Evolutionary conservation across 2,888 invertebrate species (phyloP).

Genomic region (Drosophila histrio): DNA sequence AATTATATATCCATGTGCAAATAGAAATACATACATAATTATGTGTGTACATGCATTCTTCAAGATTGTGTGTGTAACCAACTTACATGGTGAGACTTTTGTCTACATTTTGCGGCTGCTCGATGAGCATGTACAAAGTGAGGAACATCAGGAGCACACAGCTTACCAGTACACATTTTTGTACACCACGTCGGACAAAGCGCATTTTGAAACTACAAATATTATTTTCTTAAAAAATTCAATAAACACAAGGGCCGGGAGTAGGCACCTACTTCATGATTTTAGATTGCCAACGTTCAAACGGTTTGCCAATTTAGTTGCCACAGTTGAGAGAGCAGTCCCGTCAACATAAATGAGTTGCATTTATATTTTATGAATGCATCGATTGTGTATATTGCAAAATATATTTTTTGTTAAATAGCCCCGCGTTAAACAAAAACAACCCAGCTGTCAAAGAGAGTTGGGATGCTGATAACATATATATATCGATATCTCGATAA

Average conservation of each 20-base stretch:
- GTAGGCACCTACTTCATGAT: background rate
- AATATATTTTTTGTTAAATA: conserved; percentile 12
- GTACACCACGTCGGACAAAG: conserved; percentile 57
- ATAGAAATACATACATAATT: background rate
- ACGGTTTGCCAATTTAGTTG: background rate
- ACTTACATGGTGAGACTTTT: conserved; percentile 66
- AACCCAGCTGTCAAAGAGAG: background rate
- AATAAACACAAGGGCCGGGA: background rate
- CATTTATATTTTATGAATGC: background rate
- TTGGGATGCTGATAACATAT: too few species aligned
- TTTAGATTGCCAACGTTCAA: background rate
- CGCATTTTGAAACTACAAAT: conserved; percentile 56
- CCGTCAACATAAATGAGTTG: background rate
- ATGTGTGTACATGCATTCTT: background rate
- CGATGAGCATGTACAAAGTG: conserved; percentile 42
- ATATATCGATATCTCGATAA: too few species aligned
- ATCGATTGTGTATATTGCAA: background rate
- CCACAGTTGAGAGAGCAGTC: background rate
- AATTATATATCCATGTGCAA: background rate
- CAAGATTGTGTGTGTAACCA: background rate
- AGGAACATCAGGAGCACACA: conserved; percentile 30
- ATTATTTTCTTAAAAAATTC: background rate
- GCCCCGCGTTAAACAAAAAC: conserved; percentile 18
- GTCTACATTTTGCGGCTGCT: conserved; percentile 53
- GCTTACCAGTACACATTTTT: conserved; percentile 47